Evolutionary conservation across 2,888 invertebrate genomes (phyloP).

Genomic region (Drosophila lutescens): DNA sequence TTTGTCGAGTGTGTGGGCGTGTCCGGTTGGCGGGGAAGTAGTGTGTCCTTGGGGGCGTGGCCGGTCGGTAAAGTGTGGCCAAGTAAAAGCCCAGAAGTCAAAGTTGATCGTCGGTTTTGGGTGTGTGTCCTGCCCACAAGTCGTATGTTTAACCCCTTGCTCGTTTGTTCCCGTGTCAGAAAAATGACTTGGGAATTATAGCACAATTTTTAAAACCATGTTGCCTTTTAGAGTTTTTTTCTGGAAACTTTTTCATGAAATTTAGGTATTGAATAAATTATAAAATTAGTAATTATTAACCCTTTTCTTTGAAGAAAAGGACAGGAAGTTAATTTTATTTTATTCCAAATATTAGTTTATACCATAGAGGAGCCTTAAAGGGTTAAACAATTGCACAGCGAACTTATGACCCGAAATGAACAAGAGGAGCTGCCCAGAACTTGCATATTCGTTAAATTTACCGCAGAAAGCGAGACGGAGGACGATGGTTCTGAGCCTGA

Average conservation of each 20-base stretch:
- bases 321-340: no score
- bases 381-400: slow-evolving; percentile 53
- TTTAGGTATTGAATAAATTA: neutral
- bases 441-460: slow-evolving; percentile 48
- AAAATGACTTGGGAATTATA: slow-evolving; percentile 1
- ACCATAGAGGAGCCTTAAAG: neutral
- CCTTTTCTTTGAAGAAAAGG: no score
- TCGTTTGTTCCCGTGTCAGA: neutral
- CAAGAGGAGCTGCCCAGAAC: slow-evolving; percentile 23
- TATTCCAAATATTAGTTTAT: neutral
- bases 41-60: slow-evolving; percentile 21
- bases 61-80: slow-evolving; percentile 10
- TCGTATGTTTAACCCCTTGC: neutral
- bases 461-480: slow-evolving; percentile 38
- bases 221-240: no score
- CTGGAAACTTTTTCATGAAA: no score
- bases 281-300: no score
- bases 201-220: no score
- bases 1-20: slow-evolving; percentile 43
- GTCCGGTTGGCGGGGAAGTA: neutral
- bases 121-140: neutral
- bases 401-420: slow-evolving; percentile 49
- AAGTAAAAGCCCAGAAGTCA: slow-evolving; percentile 35
- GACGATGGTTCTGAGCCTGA: slow-evolving; percentile 34
- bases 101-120: slow-evolving; percentile 17